A percentile compares a stretch with the other conserved stretches of the same genome.
phyloP scores from a whole-genome alignment of 2,113 vertebrate genomes.

The Macquaria australasica region DNA sequence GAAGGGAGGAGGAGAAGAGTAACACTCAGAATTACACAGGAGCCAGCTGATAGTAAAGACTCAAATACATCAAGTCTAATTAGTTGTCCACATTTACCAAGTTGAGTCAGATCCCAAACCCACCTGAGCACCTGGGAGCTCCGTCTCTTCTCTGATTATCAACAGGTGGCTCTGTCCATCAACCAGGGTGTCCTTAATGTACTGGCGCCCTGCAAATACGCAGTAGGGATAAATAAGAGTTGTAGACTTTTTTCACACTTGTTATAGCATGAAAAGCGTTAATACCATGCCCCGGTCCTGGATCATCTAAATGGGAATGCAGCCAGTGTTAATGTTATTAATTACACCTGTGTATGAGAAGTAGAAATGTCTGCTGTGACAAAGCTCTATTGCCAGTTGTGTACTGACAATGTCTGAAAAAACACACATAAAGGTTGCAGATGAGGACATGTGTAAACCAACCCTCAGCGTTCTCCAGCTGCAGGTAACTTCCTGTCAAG shows the following conservation, averaged over 20 bases:
- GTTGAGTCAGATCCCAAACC: conserved; percentile 14
- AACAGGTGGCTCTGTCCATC: conserved; percentile 89
- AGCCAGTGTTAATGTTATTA: neutral
- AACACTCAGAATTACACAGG: neutral
- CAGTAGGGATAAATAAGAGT: neutral
- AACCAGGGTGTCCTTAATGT: conserved; percentile 91
- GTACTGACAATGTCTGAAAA: neutral
- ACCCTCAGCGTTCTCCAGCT: conserved; percentile 93
- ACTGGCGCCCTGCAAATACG: conserved; percentile 88
- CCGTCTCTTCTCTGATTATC: conserved; percentile 94
- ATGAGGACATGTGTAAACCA: conserved; percentile 35
- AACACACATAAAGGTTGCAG: neutral
- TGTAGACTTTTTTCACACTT: neutral
- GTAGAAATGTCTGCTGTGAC: neutral
- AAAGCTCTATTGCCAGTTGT: neutral
- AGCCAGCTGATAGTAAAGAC: neutral
- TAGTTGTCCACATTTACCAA: neutral
- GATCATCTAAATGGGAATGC: neutral
- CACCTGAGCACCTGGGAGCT: conserved; percentile 91
- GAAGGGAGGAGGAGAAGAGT: conserved; percentile 5
- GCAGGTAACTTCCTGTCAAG: conserved; percentile 93
- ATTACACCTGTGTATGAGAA: neutral
- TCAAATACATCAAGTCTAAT: neutral
- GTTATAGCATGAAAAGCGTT: neutral
- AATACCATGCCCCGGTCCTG: neutral